These are phyloP conservation scores for Syngnathus scovelli DNA, from an alignment of 2,113 vertebrate species.

Conservation along the genomic window DNA sequence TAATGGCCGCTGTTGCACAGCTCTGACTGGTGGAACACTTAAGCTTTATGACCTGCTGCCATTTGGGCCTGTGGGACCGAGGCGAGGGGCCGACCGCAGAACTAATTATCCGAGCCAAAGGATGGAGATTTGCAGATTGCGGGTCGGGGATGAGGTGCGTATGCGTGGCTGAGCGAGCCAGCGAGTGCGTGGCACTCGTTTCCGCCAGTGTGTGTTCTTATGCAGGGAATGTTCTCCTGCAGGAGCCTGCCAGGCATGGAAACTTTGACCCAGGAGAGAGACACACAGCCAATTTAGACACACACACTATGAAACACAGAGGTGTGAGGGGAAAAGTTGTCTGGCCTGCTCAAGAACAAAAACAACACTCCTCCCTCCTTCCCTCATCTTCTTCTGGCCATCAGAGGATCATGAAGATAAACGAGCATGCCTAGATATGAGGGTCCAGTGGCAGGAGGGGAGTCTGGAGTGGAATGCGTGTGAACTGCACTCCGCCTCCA, in stretches of 20 bases:
- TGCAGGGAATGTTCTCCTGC: conserved; percentile 61
- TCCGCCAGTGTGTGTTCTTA: conserved; percentile 44
- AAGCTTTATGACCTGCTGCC: conserved; percentile 77
- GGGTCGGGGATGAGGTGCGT: conserved; percentile 38
- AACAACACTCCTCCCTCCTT: conserved; percentile 36
- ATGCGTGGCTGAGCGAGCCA: conserved; percentile 39
- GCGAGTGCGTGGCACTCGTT: conserved; percentile 41
- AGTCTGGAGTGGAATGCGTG: conserved; percentile 65
- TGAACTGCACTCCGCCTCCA: conserved; percentile 61
- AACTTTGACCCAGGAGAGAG: conserved; percentile 62
- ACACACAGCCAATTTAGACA: conserved; percentile 20
- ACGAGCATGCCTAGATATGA: conserved; percentile 50
- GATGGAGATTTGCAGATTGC: conserved; percentile 54
- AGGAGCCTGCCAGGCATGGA: conserved; percentile 66
- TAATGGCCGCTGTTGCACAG: conserved; percentile 69
- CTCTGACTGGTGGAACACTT: conserved; percentile 82
- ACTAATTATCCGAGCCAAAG: conserved; percentile 73
- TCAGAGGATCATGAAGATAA: conserved; percentile 57
- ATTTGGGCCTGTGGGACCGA: conserved; percentile 69
- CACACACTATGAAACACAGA: conserved; percentile 13
- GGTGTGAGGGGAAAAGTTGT: conserved; percentile 29
- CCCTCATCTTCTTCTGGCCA: conserved; percentile 21
- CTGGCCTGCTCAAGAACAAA: conserved; percentile 40
- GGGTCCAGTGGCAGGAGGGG: conserved; percentile 45
- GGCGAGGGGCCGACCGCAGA: conserved; percentile 64